A percentile compares a stretch with the other conserved stretches of the same genome.
phyloP scores from a whole-genome alignment of 2,888 invertebrate species.

The Tipula helvola region DNA sequence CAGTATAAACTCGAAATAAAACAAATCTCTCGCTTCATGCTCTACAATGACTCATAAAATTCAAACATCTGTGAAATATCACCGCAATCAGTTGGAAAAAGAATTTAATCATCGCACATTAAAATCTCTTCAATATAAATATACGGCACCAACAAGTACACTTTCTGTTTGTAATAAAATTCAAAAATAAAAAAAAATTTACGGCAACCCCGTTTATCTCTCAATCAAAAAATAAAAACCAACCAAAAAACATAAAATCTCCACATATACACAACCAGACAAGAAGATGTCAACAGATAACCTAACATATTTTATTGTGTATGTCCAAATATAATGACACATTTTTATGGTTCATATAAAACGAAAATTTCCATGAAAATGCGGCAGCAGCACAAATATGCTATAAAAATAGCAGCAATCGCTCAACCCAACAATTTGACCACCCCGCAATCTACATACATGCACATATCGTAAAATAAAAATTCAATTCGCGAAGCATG shows the following conservation, averaged over 20 bases:
- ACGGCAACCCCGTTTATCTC: background rate
- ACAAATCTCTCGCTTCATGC: background rate
- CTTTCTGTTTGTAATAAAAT: background rate
- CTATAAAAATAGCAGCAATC: background rate
- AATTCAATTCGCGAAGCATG: background rate
- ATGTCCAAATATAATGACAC: background rate
- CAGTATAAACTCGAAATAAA: background rate
- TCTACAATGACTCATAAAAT: background rate
- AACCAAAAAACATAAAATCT: background rate
- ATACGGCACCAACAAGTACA: background rate
- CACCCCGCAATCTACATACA: background rate
- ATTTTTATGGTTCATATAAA: background rate
- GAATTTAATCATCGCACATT: background rate
- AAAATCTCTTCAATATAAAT: background rate
- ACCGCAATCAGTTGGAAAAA: background rate
- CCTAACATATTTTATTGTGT: background rate
- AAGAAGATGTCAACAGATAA: background rate
- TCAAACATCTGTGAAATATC: background rate
- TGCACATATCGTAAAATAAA: background rate
- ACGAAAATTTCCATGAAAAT: background rate
- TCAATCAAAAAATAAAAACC: background rate
- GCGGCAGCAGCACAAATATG: background rate
- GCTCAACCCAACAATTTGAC: background rate
- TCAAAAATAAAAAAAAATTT: background rate
- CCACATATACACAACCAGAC: background rate